Evolutionary conservation across 2,113 vertebrate genomes (phyloP), one percentile per base, ranked within the genome.

Genomic region (Ciconia stormi): DNA sequence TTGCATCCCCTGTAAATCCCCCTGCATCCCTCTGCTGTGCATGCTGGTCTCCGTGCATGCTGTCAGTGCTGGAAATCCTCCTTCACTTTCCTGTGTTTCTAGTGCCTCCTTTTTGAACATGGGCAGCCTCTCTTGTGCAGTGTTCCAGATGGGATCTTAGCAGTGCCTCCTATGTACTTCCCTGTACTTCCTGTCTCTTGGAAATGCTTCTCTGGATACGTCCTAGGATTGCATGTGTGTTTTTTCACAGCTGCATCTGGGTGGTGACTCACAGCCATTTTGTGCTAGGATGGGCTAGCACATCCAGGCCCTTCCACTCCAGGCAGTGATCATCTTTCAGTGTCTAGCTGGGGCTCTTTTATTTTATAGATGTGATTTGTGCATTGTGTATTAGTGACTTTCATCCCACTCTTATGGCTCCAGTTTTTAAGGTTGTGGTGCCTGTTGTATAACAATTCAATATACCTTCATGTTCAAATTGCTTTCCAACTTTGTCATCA

Each of bases 11-110:
- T 53, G 3, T 89, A 50, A 70, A 49, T 29, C 16, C 10, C 17
- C 23, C 32, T 23, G 20, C 19, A n/a, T 74, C 62, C 44, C 25
- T 49, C 14, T 27, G 12, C 52, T 32, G 5, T 20, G 19, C 1
- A 1, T 50, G 27, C 53, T 0, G 1, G 22, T 80, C 38, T 63
- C 38, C 0, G 0, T 59, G 44, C 13, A 1, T 32, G 23, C 17
- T 85, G 26, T 25, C 62, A 13, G 22, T 15, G 29, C 53, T 69
- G 34, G 53, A 82, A 56, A 25, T 62, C 34, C 7, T 78, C 34
- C 29, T 62, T 62, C 59, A 36, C 25, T 29, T 34, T 62, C 34
- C 27, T 0, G 1, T 55, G 32, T 46, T 77, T 72, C 63, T 29
- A 42, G 27, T 76, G 34, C 56, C 40, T 76, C 16, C 10, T 50